phyloP scores from a whole-genome alignment of 2,888 invertebrate genomes.

The Cataglyphis rosenhaueri region DNA sequence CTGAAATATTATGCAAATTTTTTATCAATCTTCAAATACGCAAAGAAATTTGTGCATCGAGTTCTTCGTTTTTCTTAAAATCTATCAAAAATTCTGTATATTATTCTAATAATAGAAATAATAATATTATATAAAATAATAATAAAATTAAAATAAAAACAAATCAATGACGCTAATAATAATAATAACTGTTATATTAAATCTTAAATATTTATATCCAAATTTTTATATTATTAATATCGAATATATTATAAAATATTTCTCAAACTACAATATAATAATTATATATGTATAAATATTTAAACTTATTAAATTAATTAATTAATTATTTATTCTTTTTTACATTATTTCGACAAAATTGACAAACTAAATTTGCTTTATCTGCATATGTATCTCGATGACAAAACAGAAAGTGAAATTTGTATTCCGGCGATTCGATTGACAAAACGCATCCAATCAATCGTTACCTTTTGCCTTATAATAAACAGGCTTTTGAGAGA shows the following conservation, averaged over 20 bases:
- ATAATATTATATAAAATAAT: neutral
- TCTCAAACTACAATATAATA: neutral
- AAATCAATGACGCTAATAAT: neutral
- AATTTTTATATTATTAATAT: neutral
- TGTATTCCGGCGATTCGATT: constrained; percentile 73
- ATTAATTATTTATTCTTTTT: too few species aligned
- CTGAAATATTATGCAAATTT: neutral
- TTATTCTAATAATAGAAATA: neutral
- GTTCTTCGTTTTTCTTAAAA: neutral
- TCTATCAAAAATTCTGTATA: neutral
- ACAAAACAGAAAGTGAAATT: neutral
- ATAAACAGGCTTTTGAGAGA: constrained; percentile 53
- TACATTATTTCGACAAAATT: constrained; percentile 6
- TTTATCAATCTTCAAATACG: neutral
- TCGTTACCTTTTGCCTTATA: constrained; percentile 73
- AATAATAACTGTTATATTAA: neutral
- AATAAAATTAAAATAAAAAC: neutral
- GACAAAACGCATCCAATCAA: constrained; percentile 75
- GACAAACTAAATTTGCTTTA: neutral
- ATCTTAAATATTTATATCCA: neutral
- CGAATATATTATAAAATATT: neutral
- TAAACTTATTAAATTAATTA: too few species aligned
- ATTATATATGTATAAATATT: neutral
- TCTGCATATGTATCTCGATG: neutral
- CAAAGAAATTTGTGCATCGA: neutral